Conservation (phyloP, 2,797 vertebrate species). For the Alauda arvensis region DNA sequence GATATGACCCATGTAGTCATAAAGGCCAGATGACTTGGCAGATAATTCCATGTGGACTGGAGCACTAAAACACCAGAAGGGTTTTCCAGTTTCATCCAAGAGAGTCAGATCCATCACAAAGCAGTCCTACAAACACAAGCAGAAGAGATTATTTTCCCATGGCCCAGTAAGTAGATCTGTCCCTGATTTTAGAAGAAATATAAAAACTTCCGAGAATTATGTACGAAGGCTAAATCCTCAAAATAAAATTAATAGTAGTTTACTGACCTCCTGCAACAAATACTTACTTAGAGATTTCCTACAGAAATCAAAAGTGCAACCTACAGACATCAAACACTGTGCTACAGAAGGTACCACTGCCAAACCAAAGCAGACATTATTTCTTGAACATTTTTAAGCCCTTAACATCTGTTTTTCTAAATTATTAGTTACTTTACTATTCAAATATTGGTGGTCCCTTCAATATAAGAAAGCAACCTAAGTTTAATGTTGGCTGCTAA, state of each 20-base stretch:
- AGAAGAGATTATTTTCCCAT: not conserved
- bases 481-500: not conserved
- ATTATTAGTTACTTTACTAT: not conserved
- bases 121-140: constrained; percentile 75
- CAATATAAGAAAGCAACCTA: not conserved
- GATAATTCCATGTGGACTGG: constrained; percentile 68
- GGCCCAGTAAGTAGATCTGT: not conserved
- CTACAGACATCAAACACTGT: not conserved
- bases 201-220: not conserved
- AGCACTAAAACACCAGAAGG: constrained; percentile 85
- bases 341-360: not conserved
- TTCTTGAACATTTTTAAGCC: not conserved
- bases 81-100: constrained; percentile 78
- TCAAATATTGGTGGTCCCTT: not conserved
- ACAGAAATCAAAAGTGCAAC: not conserved
- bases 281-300: not conserved
- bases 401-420: not conserved
- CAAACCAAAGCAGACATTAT: not conserved
- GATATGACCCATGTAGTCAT: constrained; percentile 68
- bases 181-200: not conserved
- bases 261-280: not conserved
- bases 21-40: constrained; percentile 14
- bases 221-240: not conserved
- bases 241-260: not conserved
- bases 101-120: constrained; percentile 86